Percentiles rank a stretch among this genome's conserved stretches.
phyloP scores from a whole-genome alignment of 2,113 vertebrate species.

The Lepisosteus oculatus region DNA sequence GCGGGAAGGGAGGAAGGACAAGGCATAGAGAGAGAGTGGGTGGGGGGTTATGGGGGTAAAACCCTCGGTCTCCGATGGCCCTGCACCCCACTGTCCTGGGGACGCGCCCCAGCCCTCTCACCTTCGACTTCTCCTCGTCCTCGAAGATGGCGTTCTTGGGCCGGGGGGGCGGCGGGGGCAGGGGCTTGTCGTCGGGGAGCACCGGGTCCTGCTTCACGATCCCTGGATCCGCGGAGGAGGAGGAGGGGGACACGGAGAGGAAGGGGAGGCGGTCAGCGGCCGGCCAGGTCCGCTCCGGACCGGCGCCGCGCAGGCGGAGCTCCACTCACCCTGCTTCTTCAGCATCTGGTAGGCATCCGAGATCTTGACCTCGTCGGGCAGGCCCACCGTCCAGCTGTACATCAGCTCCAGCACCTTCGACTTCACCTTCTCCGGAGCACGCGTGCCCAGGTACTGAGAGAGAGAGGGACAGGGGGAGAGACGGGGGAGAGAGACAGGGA shows the following conservation, averaged over 20 bases:
- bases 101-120: conserved; percentile 37
- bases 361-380: conserved; percentile 89
- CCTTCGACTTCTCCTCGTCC: conserved; percentile 97
- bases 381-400: conserved; percentile 84
- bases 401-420: conserved; percentile 90
- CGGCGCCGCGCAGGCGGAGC: not conserved
- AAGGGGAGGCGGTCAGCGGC: not conserved
- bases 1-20: no score
- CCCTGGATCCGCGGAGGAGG: conserved; percentile 60
- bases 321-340: conserved; percentile 89
- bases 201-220: conserved; percentile 90
- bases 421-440: conserved; percentile 89
- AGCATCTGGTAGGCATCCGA: conserved; percentile 95
- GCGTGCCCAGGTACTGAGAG: conserved; percentile 84
- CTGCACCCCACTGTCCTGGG: no score
- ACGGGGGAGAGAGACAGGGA: not conserved
- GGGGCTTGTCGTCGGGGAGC: conserved; percentile 75
- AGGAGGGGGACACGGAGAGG: conserved; percentile 2
- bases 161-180: conserved; percentile 74
- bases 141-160: conserved; percentile 88
- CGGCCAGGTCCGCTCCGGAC: not conserved
- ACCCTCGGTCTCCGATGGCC: no score
- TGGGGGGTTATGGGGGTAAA: no score
- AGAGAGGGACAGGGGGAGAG: not conserved
- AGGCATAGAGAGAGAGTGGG: no score